Base-by-base conservation (phyloP, 2,888 invertebrate genomes). In the Drosophila pseudotakahashii region DNA sequence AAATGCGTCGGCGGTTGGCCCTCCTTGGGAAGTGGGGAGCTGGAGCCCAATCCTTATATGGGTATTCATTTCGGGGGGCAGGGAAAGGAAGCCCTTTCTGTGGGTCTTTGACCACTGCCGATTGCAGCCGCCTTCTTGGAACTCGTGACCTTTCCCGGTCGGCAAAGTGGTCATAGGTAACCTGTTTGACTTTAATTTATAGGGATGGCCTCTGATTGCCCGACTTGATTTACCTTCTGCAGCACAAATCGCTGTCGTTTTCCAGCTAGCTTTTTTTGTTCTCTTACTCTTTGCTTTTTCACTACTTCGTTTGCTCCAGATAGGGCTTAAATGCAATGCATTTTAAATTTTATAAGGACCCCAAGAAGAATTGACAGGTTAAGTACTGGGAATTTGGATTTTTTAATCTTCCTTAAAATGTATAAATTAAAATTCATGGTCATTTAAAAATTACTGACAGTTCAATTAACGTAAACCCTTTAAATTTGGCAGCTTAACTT, bases 101-200 rank as follows among this genome's bases (percentile, higher is more conserved):
- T 39, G 64, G 64, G 64, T 66, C 62, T 62, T 62, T 62, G 64
- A 66, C 64, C 64, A 66, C 19, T n/a, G 62, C 39, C 62, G 64
- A 62, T 66, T 66, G 64, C 64, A 66, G 3, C 32, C 37, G 44
- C 10, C 50, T 51, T 42, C 41, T 19, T 16, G 48, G 26, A 34
- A 34, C 44, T 14, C 5, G 47, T 41, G 41, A 41, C 62, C 62
- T n/a, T 62, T 62, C 47, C 2, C 11, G 14, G 47, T 10, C 3
- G 3, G 3, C 3, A 23, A 23, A 4, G 23, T 23, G 30, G 30
- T 32, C 11, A 14, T 19, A 6, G 3, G 30, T 30, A 32, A 34
- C 47, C 39, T 36, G 39, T 34, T 47, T 53, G 52, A 47, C 64
- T 62, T 61, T 39, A 61, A 64, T 64, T 64, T 64, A 39, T 45